Base-by-base conservation (phyloP, 2,113 vertebrate species). In the Budorcas taxicolor region DNA sequence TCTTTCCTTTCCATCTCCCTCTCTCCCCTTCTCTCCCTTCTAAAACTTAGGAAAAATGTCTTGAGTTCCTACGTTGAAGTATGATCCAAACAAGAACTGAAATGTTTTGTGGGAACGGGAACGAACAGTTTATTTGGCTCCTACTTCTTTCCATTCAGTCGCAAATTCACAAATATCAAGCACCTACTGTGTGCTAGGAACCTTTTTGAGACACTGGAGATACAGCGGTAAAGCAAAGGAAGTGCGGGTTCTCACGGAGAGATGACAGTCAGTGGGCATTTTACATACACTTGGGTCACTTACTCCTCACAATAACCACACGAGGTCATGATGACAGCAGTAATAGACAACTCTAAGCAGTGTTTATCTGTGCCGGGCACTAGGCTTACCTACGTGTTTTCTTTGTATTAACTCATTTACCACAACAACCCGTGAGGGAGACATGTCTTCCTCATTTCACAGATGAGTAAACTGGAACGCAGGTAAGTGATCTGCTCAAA, bases 391-490 rank as follows among this genome's bases (percentile, higher is more conserved):
- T 87, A 19, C 6, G 13, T 47, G 40, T n/a, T 87, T 94, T 71
- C n/a, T 50, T 83, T 71, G n/a, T 33, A 50, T 82, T 83, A 84
- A 83, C 31, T 83, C 47, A 84, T 40, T 55, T 19, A 85, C 89
- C 52, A 84, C 45, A 91, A 19, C 50, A n/a, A 53, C 17, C 45
- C 57, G 7, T 10, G 55, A 60, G 82, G 33, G 13, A 89, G 45
- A 36, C 60, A 27, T 60, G 21, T 47, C 76, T 88, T 29, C 33
- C 25, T 55, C 89, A 53, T 93, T 95, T 97, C 33, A 81, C 80
- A 87, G 90, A 50, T 81, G 58, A 85, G 84, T 31, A 90, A 92
- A 96, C 23, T 40, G 90, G 97, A 96, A 80, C 40, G 27, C 87
- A 84, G 62, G 31, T 31, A 90, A 74, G n/a, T 52, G 76, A 90